Evolutionary conservation across 2,113 vertebrate genomes (phyloP).

Genomic region (Burhinus bistriatus): DNA sequence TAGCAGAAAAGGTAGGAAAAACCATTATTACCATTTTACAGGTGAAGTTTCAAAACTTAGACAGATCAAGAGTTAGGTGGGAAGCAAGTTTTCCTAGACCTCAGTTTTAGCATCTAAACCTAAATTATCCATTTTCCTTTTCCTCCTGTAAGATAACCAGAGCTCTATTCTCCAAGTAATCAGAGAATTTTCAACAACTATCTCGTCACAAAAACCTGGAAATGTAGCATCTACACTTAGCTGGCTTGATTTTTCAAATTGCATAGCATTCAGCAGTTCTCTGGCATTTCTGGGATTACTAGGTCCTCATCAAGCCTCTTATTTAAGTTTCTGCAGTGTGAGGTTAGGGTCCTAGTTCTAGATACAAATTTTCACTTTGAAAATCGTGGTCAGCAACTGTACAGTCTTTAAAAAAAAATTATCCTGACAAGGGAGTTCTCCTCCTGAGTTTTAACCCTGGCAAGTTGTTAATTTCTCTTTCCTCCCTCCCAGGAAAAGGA

Average conservation of each 20-base stretch:
- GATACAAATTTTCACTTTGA: not conserved
- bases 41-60: not conserved
- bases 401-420: not conserved
- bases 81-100: not conserved
- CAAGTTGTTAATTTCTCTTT: not conserved
- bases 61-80: not conserved
- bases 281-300: not conserved
- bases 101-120: not conserved
- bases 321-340: not conserved
- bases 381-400: not conserved
- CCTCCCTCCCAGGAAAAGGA: not conserved
- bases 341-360: not conserved
- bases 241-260: not conserved
- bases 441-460: not conserved
- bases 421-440: not conserved
- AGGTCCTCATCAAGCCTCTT: not conserved
- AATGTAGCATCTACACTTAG: not conserved
- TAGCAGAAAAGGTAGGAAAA: not conserved
- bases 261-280: not conserved
- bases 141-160: not conserved
- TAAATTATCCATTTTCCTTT: not conserved
- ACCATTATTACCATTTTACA: not conserved
- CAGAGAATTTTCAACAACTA: not conserved
- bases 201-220: not conserved
- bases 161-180: not conserved